Evolutionary conservation across 1,140 invertebrate genomes (phyloP), one percentile per base, ranked within the genome.

Genomic region (Batillaria attramentaria): DNA sequence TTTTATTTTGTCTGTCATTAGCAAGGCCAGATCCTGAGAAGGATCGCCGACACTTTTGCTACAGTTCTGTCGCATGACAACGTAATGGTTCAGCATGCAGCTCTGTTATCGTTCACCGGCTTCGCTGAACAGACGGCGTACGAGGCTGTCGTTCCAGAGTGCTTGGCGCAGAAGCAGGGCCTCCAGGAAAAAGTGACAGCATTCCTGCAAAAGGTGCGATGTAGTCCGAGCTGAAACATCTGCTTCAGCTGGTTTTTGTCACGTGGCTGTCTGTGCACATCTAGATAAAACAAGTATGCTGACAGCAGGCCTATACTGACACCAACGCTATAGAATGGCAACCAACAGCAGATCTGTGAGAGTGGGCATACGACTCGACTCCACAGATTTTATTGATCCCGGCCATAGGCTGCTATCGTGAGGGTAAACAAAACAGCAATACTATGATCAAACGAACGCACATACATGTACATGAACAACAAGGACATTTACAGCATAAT

Each of bases 111-210:
- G 24, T 85, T 86, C 70, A 81, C 85, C 1, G 43, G 73, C 35
- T 87, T 87, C 78, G 85, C 86, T 20, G 84, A 87, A 62, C 68
- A 72, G 43, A 87, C 85, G 2, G 57, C 72, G 1, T 81, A 85
- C 70, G 85, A 86, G 62, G 62, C 62, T n/a, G 57, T 85, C 0
- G 85, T 87, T 20, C 84, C 86, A 18, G 81, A 85, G 50, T 86
- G 84, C 79, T 70, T 87, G 10, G 77, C 57, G 33, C 66, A 76
- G n/a, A 69, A 79, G 50, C 73, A 78, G 54, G 60, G 31, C 3
- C 75, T 87, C 33, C 81, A 86, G 72, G 79, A 83, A 6, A 72
- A 33, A 66, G 79, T 85, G 57, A 82, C 85, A 1, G 73, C 79
- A 33, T 87, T 80, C 68, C 74, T 87, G 43, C 85, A 83, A 37